Base-by-base conservation (phyloP, 2,888 invertebrate species). In the Julus scandinavius region DNA sequence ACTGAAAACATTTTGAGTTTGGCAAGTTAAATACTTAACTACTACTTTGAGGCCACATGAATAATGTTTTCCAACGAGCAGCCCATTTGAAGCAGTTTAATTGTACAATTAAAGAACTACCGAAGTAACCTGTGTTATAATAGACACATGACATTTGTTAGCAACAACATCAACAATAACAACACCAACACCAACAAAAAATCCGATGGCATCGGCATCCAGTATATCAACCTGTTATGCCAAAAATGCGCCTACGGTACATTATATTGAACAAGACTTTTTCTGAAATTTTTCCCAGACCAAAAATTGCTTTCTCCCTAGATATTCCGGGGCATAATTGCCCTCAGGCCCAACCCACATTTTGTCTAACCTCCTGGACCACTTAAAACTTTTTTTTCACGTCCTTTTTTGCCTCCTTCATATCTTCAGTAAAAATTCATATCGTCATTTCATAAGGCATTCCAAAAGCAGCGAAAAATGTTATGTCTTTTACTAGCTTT, bases 11-110 rank as follows among this genome's bases (percentile, higher is more conserved):
- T 63, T 63, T 63, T 63, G 63, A 2, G 63, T 63, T 63, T 63
- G 63, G 63, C 63, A 63, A 63, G 63, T 63, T 63, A 63, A 63
- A 63, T 63, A 63, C 63, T 63, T 63, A 63, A 63, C 63, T 20
- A 63, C 63, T 63, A 20, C 20, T n/a, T 63, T 63, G 63, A n/a
- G 20, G 63, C 63, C 63, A 17, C 20, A 63, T 63, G 63, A 63
- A 20, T 63, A 63, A 63, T 20, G 63, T 7, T 63, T 5, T 4
- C 63, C 63, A 63, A 63, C 63, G 63, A 63, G 20, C 63, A 63
- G 63, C n/a, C 63, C n/a, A 63, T 63, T 63, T 63, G 13, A n/a
- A 63, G 63, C 63, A 63, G 15, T 63, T 63, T 20, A 20, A 63
- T 63, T 20, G 20, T n/a, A 63, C 63, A 63, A 63, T 63, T 63